Base-by-base conservation (phyloP, 2,113 vertebrate species). In the Pterocles orientalis region DNA sequence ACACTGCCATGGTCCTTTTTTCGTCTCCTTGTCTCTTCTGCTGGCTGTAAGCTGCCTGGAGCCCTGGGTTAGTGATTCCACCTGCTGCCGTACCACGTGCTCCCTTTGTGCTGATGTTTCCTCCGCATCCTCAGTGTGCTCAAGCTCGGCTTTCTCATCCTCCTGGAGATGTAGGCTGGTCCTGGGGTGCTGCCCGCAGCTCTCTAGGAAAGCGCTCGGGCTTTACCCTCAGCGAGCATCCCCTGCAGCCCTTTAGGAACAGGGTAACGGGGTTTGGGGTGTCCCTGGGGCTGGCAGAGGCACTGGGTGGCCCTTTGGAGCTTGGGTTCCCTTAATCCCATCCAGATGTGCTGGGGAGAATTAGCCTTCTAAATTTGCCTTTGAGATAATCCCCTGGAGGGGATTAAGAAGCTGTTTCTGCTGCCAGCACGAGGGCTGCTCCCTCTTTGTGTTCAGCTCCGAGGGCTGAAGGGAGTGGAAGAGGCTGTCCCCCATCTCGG, bases 111-210 rank as follows among this genome's bases (percentile, higher is more conserved):
- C 10, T 12, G 33, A 14, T 17, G 2, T 50, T 72, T 71, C 86
- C 48, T 62, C 26, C 2, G 3, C 10, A 0, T 10, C 18, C 1
- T 20, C 4, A 0, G 7, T 9, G 8, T 3, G 1, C 48, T 68
- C 25, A 1, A 18, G n/a, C 10, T 26, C 10, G n/a, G 20, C 23
- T 56, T 47, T 47, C 41, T 34, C 31, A 62, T 34, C 56, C 5
- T 2, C 62, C 29, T 23, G 2, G 54, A 26, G 14, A 10, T 6
- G 0, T 5, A 16, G 47, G 54, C 64, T 7, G 18, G 26, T 36
- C 36, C 60, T n/a, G 87, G 13, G 34, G 28, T 0, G 5, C 43
- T 43, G 48, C n/a, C 2, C 4, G 66, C 41, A 47, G 82, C 70
- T 76, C 24, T 50, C 15, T 34, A 12, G 56, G 66, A 29, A 41